A percentile compares a stretch with the other conserved stretches of the same genome.
Conservation (phyloP, 2,797 vertebrate genomes). For the Microctenopoma stevenorrisi region DNA sequence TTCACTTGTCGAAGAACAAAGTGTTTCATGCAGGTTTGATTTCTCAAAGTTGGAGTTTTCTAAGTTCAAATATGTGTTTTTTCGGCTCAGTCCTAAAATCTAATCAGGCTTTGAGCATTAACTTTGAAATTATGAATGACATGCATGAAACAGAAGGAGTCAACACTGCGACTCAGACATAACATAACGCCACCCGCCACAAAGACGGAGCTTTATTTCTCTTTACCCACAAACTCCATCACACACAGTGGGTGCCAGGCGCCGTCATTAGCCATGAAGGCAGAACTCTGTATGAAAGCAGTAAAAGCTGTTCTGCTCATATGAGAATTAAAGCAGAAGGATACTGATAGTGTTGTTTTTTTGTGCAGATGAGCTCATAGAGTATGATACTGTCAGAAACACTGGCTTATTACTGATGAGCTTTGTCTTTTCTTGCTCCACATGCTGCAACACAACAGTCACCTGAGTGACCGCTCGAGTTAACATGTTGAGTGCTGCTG, state of each 20-base stretch:
- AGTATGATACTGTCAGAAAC: conserved; percentile 2
- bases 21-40: conserved; percentile 1
- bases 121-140: conserved; percentile 37
- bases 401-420: conserved; percentile 41
- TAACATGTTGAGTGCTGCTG: conserved; percentile 72
- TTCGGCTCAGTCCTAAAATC: conserved; percentile 15
- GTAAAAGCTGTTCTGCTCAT: conserved; percentile 12
- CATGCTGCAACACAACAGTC: conserved; percentile 35
- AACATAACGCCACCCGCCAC: conserved; percentile 18
- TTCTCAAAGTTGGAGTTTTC: not conserved
- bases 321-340: conserved; percentile 1
- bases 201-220: conserved; percentile 12
- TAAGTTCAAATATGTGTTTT: conserved; percentile 8
- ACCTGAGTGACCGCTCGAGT: conserved; percentile 63
- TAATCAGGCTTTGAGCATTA: conserved; percentile 22
- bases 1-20: conserved; percentile 27
- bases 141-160: conserved; percentile 36
- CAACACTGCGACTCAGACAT: conserved; percentile 25
- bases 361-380: not conserved
- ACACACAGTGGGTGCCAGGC: conserved; percentile 32
- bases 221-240: conserved; percentile 22
- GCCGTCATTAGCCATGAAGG: not conserved
- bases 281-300: conserved; percentile 7
- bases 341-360: not conserved
- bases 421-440: conserved; percentile 30